Evolutionary conservation across 2,113 vertebrate species (phyloP).

Genomic region (Phoenicopterus ruber): DNA sequence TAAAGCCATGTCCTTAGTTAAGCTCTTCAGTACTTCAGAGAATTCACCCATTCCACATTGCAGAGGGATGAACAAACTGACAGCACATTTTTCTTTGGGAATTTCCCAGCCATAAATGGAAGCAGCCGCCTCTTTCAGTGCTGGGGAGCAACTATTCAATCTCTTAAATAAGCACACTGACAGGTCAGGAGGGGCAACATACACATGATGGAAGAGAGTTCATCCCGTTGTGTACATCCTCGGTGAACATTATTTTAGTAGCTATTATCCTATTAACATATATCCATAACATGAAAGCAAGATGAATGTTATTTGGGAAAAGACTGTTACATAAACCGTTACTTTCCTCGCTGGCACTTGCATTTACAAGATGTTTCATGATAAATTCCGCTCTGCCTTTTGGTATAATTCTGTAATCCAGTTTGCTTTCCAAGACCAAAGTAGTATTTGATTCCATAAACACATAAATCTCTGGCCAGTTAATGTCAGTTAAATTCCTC

Average conservation of each 20-base stretch:
- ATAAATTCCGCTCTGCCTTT: not conserved
- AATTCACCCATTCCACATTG: not conserved
- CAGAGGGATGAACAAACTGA: not conserved
- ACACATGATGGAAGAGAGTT: not conserved
- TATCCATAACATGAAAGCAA: not conserved
- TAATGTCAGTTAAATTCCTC: not conserved
- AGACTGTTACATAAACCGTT: not conserved
- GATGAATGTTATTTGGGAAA: not conserved
- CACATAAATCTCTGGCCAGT: conserved; percentile 7
- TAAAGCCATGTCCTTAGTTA: not conserved
- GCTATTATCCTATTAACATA: not conserved
- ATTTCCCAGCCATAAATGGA: conserved; percentile 46
- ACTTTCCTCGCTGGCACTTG: not conserved
- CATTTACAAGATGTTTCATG: not conserved
- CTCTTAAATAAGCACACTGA: not conserved
- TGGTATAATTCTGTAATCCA: not conserved
- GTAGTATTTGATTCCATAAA: not conserved
- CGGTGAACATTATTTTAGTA: not conserved
- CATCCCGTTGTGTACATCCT: not conserved
- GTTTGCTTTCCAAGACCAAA: conserved; percentile 6
- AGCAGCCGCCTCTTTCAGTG: not conserved
- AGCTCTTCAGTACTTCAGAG: not conserved
- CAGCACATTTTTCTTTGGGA: not conserved
- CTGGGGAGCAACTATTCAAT: not conserved
- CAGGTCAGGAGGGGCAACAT: not conserved